phyloP scores from a whole-genome alignment of 2,113 vertebrate species.

The Salvelinus alpinus region DNA sequence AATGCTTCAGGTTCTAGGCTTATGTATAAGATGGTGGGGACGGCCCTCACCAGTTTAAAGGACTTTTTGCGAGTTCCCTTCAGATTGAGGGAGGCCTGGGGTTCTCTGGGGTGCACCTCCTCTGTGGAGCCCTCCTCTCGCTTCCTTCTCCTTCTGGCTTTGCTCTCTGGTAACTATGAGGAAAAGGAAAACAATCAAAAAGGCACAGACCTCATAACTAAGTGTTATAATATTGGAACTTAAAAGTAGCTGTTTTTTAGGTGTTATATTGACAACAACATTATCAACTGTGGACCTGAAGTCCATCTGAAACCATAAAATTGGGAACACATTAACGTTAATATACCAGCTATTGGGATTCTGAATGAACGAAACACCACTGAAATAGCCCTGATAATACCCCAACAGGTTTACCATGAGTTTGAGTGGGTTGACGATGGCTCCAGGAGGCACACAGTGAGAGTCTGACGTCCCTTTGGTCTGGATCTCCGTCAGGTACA shows the following conservation, averaged over 20 bases:
- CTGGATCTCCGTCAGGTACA: conserved; percentile 84
- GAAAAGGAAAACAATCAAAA: not conserved
- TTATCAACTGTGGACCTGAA: no score
- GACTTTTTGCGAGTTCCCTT: conserved; percentile 63
- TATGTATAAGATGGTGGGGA: not conserved
- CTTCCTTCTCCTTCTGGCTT: conserved; percentile 51
- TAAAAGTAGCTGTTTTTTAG: no score
- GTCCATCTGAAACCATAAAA: no score
- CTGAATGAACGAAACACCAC: not conserved
- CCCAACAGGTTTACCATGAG: conserved; percentile 69
- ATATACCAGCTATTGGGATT: no score
- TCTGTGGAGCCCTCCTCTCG: conserved; percentile 47
- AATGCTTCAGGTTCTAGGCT: not conserved
- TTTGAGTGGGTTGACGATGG: conserved; percentile 80
- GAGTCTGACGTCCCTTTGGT: conserved; percentile 61
- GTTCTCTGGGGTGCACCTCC: not conserved
- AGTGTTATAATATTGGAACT: not conserved
- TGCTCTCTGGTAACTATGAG: conserved; percentile 55
- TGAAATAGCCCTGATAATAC: not conserved
- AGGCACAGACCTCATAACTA: conserved; percentile 1
- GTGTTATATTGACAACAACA: no score
- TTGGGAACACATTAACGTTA: not conserved
- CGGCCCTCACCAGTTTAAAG: conserved; percentile 70
- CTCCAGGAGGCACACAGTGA: conserved; percentile 72
- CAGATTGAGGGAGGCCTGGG: conserved; percentile 50